A percentile compares a stretch with the other conserved stretches of the same genome.
Conservation (phyloP, 1,140 invertebrate genomes). For the Agraylea sexmaculata region DNA sequence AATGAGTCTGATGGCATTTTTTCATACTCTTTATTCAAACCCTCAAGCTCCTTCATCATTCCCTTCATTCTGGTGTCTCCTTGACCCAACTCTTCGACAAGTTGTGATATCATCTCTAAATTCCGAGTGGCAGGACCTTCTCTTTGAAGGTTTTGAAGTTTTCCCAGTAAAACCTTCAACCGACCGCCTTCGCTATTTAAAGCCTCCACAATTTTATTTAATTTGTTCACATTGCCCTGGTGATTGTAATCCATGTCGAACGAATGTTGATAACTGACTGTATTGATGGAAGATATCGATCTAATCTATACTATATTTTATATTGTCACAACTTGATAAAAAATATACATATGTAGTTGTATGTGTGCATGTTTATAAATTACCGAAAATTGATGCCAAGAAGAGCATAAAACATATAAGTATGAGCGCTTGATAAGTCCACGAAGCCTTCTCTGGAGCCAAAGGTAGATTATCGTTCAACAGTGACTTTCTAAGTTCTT, state of each 20-base stretch:
- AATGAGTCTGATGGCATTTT: constrained; percentile 29
- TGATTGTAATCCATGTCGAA: neutral
- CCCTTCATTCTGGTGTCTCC: constrained; percentile 11
- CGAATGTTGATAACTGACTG: neutral
- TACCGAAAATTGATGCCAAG: constrained; percentile 28
- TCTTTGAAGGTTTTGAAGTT: neutral
- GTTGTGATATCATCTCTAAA: neutral
- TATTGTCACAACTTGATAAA: neutral
- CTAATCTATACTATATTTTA: neutral
- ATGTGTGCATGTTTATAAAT: constrained; percentile 13
- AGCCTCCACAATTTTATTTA: constrained; percentile 3
- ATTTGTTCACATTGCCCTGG: constrained; percentile 2
- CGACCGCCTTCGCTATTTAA: constrained; percentile 3
- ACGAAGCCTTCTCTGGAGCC: neutral
- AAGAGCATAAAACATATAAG: constrained; percentile 23
- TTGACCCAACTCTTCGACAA: constrained; percentile 8
- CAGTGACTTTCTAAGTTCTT: constrained; percentile 36
- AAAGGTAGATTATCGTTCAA: constrained; percentile 26
- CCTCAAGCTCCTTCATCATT: constrained; percentile 26
- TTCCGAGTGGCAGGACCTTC: neutral
- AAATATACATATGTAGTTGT: constrained; percentile 13
- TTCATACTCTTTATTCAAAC: constrained; percentile 28
- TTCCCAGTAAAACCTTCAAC: no score
- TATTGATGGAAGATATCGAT: neutral
- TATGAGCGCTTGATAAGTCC: constrained; percentile 22